phyloP scores from a whole-genome alignment of 2,888 invertebrate species.

The Alloscopus bannaensis region DNA sequence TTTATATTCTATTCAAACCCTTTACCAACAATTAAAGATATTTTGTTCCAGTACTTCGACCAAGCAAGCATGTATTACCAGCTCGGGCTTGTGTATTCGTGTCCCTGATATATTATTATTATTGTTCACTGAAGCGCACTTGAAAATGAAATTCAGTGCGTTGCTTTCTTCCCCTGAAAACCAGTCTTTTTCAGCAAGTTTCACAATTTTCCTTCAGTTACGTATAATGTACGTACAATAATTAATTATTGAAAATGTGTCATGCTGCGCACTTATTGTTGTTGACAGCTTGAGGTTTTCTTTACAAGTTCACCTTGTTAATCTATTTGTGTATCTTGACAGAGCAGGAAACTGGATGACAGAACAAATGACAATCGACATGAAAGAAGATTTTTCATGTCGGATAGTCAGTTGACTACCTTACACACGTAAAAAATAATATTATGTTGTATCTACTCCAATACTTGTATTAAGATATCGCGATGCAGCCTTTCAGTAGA shows the following conservation, averaged over 20 bases:
- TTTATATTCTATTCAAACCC: too few relatives aligned
- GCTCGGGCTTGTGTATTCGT: too few relatives aligned
- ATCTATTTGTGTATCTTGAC: slow-evolving; percentile 23
- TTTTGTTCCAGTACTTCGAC: too few relatives aligned
- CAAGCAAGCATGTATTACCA: too few relatives aligned
- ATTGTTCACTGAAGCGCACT: too few relatives aligned
- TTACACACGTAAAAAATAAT: too few relatives aligned
- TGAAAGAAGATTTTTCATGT: slow-evolving; percentile 38
- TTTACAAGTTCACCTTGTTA: slow-evolving; percentile 36
- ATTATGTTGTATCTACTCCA: too few relatives aligned
- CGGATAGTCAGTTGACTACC: slow-evolving; percentile 45
- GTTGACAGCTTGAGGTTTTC: slow-evolving; percentile 44
- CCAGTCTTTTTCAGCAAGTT: slow-evolving; percentile 33
- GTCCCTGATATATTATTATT: too few relatives aligned
- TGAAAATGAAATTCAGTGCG: too few relatives aligned
- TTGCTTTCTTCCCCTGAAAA: slow-evolving; percentile 15
- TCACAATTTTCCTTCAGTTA: not conserved
- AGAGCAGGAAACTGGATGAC: slow-evolving; percentile 42
- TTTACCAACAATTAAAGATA: too few relatives aligned
- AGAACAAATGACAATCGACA: slow-evolving; percentile 51
- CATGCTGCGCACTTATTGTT: slow-evolving; percentile 47
- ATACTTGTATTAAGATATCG: slow-evolving; percentile 35
- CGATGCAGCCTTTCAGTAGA: not conserved
- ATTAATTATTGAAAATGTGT: slow-evolving; percentile 47
- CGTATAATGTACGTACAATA: not conserved